These are phyloP conservation scores for Conomelus anceps DNA, from an alignment of 2,888 invertebrate species.

Conservation along the genomic window DNA sequence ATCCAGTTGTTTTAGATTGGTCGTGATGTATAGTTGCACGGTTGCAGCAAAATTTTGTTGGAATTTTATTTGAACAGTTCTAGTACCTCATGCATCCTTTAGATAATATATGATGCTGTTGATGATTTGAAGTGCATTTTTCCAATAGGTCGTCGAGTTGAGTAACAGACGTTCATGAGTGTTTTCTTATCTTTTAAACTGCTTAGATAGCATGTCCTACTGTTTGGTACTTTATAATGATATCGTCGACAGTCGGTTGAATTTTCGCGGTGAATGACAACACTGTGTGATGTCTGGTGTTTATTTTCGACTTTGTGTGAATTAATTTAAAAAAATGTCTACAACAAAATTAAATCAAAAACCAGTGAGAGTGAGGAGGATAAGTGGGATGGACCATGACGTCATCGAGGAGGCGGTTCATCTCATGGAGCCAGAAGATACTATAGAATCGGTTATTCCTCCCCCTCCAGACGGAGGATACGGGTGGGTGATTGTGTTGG, in stretches of 20 bases:
- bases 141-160: not conserved
- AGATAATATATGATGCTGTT: not conserved
- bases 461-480: slow-evolving; percentile 88
- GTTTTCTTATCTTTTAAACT: not conserved
- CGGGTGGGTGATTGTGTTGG: slow-evolving; percentile 91
- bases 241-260: not conserved
- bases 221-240: not conserved
- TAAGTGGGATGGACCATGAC: slow-evolving; percentile 43
- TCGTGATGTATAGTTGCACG: not conserved
- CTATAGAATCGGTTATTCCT: slow-evolving; percentile 55
- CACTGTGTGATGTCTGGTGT: too few relatives aligned
- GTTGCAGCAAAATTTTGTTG: not conserved
- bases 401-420: slow-evolving; percentile 52
- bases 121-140: not conserved
- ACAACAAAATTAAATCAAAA: not conserved
- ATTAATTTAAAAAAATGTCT: not conserved
- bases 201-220: not conserved
- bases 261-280: not conserved
- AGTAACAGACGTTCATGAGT: not conserved
- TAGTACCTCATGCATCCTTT: not conserved
- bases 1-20: not conserved
- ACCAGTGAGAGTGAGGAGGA: not conserved
- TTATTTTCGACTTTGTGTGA: too few relatives aligned
- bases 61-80: not conserved
- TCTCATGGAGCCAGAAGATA: slow-evolving; percentile 47